Evolutionary conservation across 2,113 vertebrate genomes (phyloP).

Genomic region (Ciconia boyciana): DNA sequence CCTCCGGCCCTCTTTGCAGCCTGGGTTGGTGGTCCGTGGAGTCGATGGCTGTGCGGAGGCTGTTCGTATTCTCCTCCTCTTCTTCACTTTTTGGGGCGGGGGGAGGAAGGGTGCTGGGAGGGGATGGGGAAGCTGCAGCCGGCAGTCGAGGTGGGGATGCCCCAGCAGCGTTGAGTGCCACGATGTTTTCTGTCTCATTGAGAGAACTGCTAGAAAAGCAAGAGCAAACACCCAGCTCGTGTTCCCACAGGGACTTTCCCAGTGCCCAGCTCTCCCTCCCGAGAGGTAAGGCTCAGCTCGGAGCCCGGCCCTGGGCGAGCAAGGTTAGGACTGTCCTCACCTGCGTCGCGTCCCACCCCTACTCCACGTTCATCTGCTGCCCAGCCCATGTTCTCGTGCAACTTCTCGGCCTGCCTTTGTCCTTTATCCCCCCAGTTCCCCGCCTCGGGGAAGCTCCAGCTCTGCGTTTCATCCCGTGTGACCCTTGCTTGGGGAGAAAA

Average conservation of each 20-base stretch:
- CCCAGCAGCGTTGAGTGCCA: fast-evolving
- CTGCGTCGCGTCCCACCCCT: fast-evolving
- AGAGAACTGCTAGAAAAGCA: not conserved
- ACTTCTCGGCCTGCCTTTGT: fast-evolving
- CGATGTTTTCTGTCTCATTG: fast-evolving
- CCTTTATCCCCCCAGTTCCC: fast-evolving
- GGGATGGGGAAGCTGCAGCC: not conserved
- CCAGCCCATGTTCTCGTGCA: fast-evolving
- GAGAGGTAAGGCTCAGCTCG: fast-evolving
- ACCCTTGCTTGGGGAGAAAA: not conserved
- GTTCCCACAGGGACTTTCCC: not conserved
- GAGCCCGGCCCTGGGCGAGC: fast-evolving
- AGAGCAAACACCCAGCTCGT: fast-evolving
- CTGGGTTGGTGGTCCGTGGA: fast-evolving
- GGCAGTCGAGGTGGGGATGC: fast-evolving
- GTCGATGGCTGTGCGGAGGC: not conserved
- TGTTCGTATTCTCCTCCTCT: fast-evolving
- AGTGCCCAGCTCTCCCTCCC: not conserved
- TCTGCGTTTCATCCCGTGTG: fast-evolving
- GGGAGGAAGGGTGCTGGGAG: not conserved
- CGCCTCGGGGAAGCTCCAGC: fast-evolving
- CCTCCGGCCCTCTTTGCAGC: too few relatives aligned
- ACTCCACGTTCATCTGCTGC: fast-evolving
- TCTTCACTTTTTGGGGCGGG: fast-evolving
- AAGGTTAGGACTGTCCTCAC: fast-evolving